Conservation (phyloP, 1,140 invertebrate species). For the Solenopsis invicta region DNA sequence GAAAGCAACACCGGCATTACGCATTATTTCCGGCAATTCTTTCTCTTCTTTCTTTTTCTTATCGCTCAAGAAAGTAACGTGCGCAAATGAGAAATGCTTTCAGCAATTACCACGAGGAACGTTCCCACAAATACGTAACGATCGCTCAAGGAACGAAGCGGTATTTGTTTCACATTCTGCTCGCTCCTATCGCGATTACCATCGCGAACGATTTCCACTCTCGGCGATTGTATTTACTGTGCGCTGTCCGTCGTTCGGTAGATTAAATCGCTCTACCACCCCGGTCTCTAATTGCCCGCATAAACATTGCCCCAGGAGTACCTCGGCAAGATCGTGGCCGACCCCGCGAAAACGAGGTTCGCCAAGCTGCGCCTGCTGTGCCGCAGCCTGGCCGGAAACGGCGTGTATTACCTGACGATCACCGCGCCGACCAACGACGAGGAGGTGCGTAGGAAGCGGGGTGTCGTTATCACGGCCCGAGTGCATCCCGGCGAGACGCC, state of each 20-base stretch:
- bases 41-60: not conserved
- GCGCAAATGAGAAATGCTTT: not conserved
- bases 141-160: not conserved
- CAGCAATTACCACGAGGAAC: constrained; percentile 28
- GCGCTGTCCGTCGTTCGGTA: not conserved
- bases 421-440: constrained; percentile 90
- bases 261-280: constrained; percentile 20
- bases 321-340: constrained; percentile 90
- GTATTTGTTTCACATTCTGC: constrained; percentile 22
- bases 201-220: constrained; percentile 23
- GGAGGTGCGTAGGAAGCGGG: constrained; percentile 90
- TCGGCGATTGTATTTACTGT: constrained; percentile 9
- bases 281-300: constrained; percentile 38
- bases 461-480: constrained; percentile 95
- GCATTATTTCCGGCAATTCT: not conserved
- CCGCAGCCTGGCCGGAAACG: constrained; percentile 95
- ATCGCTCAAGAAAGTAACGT: not conserved
- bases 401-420: constrained; percentile 97
- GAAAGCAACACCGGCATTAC: not conserved
- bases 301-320: constrained; percentile 88
- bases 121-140: not conserved
- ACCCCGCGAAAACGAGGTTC: constrained; percentile 93
- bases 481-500: constrained; percentile 99
- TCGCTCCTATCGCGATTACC: constrained; percentile 7
- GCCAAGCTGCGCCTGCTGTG: constrained; percentile 94